Percentiles rank a stretch among this genome's conserved stretches.
Conservation (phyloP, 2,888 invertebrate genomes). For the Stenodera caucasica region DNA sequence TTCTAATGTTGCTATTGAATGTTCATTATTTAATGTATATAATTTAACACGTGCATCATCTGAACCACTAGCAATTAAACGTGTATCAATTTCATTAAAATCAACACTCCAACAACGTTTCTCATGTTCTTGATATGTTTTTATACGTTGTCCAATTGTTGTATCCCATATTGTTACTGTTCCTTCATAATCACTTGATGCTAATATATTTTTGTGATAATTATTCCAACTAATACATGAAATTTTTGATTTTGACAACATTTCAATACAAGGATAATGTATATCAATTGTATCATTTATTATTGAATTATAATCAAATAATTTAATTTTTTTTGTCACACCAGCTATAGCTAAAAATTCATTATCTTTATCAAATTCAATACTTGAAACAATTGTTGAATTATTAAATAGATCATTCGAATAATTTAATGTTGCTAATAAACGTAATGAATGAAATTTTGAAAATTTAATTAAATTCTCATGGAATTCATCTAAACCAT, state of each 20-base stretch:
- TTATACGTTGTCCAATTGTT: constrained; percentile 70
- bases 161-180: constrained; percentile 94
- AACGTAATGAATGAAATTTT: constrained; percentile 73
- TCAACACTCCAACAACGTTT: constrained; percentile 96
- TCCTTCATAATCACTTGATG: constrained; percentile 93
- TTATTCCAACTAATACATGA: constrained; percentile 95
- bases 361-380: constrained; percentile 95
- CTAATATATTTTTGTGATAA: constrained; percentile 83
- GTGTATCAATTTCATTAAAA: constrained; percentile 88
- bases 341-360: constrained; percentile 96
- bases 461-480: constrained; percentile 87
- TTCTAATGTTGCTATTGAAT: constrained; percentile 84
- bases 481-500: constrained; percentile 74
- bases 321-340: constrained; percentile 91
- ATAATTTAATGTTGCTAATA: constrained; percentile 86
- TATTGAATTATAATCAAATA: constrained; percentile 86
- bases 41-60: constrained; percentile 92
- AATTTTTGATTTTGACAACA: constrained; percentile 90
- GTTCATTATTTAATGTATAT: constrained; percentile 86
- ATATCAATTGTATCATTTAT: constrained; percentile 85
- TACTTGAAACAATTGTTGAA: constrained; percentile 85
- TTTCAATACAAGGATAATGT: constrained; percentile 90
- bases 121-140: constrained; percentile 86
- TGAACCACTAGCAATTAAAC: constrained; percentile 87
- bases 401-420: constrained; percentile 86